phyloP scores from a whole-genome alignment of 2,113 vertebrate genomes.

The Myocastor coypus region DNA sequence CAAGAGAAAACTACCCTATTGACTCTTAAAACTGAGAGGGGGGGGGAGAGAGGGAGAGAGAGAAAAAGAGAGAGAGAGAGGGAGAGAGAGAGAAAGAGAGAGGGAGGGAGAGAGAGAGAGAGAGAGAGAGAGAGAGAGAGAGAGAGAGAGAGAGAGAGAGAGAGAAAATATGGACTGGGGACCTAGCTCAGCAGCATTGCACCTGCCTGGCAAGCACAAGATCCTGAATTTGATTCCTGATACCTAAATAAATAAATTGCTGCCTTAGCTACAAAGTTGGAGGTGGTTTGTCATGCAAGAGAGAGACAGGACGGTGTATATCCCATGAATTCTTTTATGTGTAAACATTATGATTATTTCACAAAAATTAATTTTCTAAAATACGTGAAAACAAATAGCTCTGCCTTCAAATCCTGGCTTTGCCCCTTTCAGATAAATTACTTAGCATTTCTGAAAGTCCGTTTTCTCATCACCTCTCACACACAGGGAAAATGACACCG shows the following conservation, averaged over 20 bases:
- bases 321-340: not conserved
- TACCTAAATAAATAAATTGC: not conserved
- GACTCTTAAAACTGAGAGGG: not conserved
- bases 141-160: too few species aligned
- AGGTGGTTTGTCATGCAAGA: not conserved
- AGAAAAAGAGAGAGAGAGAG: not conserved
- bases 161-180: not conserved
- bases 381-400: not conserved
- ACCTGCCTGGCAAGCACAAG: too few species aligned
- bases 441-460: constrained; percentile 1
- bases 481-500: not conserved
- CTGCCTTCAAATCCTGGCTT: not conserved
- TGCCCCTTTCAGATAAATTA: not conserved
- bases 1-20: not conserved
- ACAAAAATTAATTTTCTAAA: not conserved
- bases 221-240: too few species aligned
- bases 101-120: too few species aligned
- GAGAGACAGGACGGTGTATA: not conserved
- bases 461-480: constrained; percentile 37
- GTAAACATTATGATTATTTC: not conserved
- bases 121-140: too few species aligned
- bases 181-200: too few species aligned
- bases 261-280: not conserved
- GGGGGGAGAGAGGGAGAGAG: too few species aligned
- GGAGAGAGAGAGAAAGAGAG: too few species aligned